Evolutionary conservation across 1,140 invertebrate genomes (phyloP), one percentile per base, ranked within the genome.

Genomic region (Papilio glaucus): DNA sequence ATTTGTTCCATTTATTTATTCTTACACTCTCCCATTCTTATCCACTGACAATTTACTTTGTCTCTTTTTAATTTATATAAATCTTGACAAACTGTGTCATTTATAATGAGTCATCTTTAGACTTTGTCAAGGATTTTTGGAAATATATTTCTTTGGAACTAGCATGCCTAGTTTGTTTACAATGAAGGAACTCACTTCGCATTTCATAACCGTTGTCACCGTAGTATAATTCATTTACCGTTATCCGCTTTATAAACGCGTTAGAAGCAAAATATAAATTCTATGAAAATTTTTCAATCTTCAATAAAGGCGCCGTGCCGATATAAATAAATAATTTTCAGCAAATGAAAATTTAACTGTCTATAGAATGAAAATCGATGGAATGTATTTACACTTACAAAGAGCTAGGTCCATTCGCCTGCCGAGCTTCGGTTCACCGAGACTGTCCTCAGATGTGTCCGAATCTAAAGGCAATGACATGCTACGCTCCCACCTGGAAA

Each of bases 331-430:
- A 90, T 89, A 92, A 90, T 87, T 79, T 76, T 85, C 85, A 88
- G 90, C 90, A 92, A 92, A 92, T 88, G 82, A 92, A 92, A 91
- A 90, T 75, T 84, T 75, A 92, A 89, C 79, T 80, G 75, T 83
- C 87, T 90, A 88, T 81, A 53, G 75, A 81, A 75, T 82, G 72
- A 75, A 76, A 38, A 69, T 77, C 49, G 39, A 67, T 63, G 75
- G 74, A 38, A 29, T 42, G 49, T 71, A 70, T 72, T 18, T 33
- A 71, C 73, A 92, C 96, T 96, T 95, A 96, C 96, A 96, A 73
- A 96, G 90, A 15, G 95, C 95, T 80, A 96, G 95, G 78, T 96
- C 96, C 95, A 96, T 96, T 70, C 94, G 93, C 68, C 95, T 88
- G 21, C 94, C 92, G 78, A 84, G 77, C 85, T 94, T 92, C 73